phyloP scores from a whole-genome alignment of 2,113 vertebrate species.

The Oenanthe oenanthe region DNA sequence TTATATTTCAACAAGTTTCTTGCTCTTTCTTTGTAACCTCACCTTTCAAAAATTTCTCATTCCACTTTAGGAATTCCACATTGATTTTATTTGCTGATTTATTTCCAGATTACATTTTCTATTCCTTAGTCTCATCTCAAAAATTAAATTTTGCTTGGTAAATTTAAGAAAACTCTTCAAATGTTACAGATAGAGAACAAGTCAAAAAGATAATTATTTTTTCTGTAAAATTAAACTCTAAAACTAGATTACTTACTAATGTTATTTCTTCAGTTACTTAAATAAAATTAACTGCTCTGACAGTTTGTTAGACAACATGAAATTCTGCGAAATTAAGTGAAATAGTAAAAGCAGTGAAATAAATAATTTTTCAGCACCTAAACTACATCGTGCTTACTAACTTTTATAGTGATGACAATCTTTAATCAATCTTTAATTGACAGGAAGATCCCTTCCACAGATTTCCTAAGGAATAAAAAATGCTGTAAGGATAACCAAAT shows the following conservation, averaged over 20 bases:
- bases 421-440: too few relatives aligned
- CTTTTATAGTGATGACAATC: neutral
- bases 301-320: neutral
- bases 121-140: neutral
- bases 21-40: neutral
- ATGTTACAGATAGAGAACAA: neutral
- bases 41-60: neutral
- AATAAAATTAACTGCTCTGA: neutral
- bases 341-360: neutral
- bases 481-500: neutral
- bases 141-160: neutral
- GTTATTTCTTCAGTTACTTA: neutral
- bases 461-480: neutral
- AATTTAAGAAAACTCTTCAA: neutral
- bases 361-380: neutral
- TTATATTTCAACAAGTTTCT: neutral
- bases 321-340: neutral
- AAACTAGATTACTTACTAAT: neutral
- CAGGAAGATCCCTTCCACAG: neutral
- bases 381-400: neutral
- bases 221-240: neutral
- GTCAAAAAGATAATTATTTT: neutral
- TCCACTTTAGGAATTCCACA: neutral
- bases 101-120: neutral
- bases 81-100: neutral